These are phyloP conservation scores for Crenichthys baileyi DNA, from an alignment of 2,797 vertebrate species.

Conservation along the genomic window DNA sequence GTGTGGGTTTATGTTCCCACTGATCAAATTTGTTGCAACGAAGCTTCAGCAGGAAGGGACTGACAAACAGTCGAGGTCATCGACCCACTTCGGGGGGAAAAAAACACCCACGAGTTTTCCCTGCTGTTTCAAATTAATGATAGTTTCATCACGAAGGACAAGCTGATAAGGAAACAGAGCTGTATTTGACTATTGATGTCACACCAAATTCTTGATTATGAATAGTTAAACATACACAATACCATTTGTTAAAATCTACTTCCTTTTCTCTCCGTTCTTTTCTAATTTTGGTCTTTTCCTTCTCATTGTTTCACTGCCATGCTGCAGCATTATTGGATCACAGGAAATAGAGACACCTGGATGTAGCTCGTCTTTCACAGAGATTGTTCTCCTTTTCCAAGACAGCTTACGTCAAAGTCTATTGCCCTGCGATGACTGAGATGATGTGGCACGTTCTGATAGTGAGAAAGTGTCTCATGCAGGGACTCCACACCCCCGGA, in stretches of 20 bases:
- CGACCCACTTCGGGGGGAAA: slow-evolving; percentile 53
- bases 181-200: slow-evolving; percentile 50
- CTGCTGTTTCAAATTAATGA: slow-evolving; percentile 68
- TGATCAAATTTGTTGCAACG: slow-evolving; percentile 69
- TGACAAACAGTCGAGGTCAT: slow-evolving; percentile 70
- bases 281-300: slow-evolving; percentile 56
- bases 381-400: slow-evolving; percentile 40
- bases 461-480: slow-evolving; percentile 64
- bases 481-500: slow-evolving; percentile 65
- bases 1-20: slow-evolving; percentile 52
- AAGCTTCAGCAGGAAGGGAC: slow-evolving; percentile 62
- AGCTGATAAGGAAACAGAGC: slow-evolving; percentile 20
- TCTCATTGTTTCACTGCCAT: slow-evolving; percentile 71
- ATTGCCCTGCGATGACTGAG: slow-evolving; percentile 40
- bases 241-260: slow-evolving; percentile 44
- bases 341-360: slow-evolving; percentile 70
- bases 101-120: slow-evolving; percentile 54
- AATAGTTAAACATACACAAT: slow-evolving; percentile 47
- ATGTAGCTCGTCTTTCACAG: slow-evolving; percentile 43
- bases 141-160: slow-evolving; percentile 50
- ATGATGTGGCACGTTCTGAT: slow-evolving; percentile 64
- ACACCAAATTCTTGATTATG: slow-evolving; percentile 34
- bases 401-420: slow-evolving; percentile 11
- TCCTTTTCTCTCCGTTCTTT: slow-evolving; percentile 52
- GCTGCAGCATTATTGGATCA: slow-evolving; percentile 31